Percentiles rank a stretch among this genome's conserved stretches.
phyloP scores from a whole-genome alignment of 2,113 vertebrate genomes.

The Taurulus bubalis region DNA sequence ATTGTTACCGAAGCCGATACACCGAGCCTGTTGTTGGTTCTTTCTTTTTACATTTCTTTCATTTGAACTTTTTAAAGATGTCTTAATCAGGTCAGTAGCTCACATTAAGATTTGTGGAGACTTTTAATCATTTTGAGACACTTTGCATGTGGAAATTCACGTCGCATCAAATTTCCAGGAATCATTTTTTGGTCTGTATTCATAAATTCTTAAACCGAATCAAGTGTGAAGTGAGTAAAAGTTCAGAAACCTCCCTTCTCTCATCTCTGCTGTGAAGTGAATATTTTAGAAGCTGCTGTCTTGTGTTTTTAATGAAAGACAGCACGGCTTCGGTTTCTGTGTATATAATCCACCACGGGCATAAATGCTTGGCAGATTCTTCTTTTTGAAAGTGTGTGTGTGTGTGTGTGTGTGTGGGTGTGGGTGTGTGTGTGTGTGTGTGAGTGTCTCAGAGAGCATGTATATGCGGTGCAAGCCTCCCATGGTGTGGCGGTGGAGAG shows the following conservation, averaged over 20 bases:
- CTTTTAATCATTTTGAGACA: neutral
- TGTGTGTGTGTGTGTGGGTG: neutral
- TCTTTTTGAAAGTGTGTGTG: constrained; percentile 21
- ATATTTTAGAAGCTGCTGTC: constrained; percentile 42
- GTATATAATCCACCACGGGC: constrained; percentile 27
- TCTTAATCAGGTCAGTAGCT: neutral
- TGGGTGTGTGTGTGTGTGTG: too few species aligned
- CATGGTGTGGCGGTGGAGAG: constrained; percentile 54
- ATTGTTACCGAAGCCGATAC: neutral
- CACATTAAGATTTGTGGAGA: neutral
- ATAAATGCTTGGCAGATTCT: constrained; percentile 22
- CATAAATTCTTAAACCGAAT: too few species aligned
- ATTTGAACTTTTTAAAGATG: neutral
- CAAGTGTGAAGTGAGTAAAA: too few species aligned
- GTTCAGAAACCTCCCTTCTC: constrained; percentile 5
- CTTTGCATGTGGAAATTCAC: neutral
- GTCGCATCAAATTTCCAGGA: neutral
- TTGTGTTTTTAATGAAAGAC: constrained; percentile 46
- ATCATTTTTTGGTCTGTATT: too few species aligned
- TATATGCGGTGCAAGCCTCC: constrained; percentile 23
- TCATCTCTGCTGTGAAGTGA: constrained; percentile 20
- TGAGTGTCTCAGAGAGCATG: constrained; percentile 34
- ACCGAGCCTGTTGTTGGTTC: neutral
- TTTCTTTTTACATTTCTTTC: neutral
- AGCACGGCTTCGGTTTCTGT: constrained; percentile 13